These are phyloP conservation scores for Tetragnatha versicolor DNA, from an alignment of 1,140 invertebrate genomes.

Conservation along the genomic window DNA sequence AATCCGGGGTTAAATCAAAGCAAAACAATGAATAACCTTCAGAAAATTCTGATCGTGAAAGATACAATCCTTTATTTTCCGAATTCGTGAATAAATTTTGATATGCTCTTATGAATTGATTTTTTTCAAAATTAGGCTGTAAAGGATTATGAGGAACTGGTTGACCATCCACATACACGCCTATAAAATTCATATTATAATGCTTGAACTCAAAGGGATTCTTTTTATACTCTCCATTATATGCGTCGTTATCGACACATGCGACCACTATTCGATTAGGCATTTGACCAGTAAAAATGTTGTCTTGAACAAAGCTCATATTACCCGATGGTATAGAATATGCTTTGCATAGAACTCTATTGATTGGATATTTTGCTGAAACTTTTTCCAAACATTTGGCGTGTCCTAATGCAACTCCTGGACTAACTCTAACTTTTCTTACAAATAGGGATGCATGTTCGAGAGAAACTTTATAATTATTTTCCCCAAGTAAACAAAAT, in stretches of 20 bases:
- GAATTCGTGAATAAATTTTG: neutral
- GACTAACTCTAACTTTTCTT: no score
- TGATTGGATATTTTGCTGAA: conserved; percentile 28
- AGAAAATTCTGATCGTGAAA: neutral
- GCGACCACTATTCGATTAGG: neutral
- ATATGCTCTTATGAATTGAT: neutral
- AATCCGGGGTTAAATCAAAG: neutral
- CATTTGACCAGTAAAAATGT: conserved; percentile 26
- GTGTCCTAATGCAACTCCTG: no score
- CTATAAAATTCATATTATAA: conserved; percentile 26
- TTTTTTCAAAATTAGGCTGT: neutral
- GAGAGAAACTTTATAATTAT: no score
- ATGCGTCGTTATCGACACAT: conserved; percentile 2
- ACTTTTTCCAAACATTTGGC: no score
- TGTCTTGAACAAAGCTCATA: conserved; percentile 21
- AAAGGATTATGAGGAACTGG: conserved; percentile 24
- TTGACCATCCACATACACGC: conserved; percentile 22
- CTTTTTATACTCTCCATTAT: neutral
- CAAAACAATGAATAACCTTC: neutral
- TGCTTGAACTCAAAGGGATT: no score
- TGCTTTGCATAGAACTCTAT: neutral
- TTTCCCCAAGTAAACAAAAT: no score
- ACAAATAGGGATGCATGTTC: no score
- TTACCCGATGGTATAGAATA: conserved; percentile 25
- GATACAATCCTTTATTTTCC: neutral